A percentile compares a stretch with the other conserved stretches of the same genome.
These are phyloP conservation scores for Isurus oxyrinchus DNA, from an alignment of 2,113 vertebrate species.

Conservation along the genomic window DNA sequence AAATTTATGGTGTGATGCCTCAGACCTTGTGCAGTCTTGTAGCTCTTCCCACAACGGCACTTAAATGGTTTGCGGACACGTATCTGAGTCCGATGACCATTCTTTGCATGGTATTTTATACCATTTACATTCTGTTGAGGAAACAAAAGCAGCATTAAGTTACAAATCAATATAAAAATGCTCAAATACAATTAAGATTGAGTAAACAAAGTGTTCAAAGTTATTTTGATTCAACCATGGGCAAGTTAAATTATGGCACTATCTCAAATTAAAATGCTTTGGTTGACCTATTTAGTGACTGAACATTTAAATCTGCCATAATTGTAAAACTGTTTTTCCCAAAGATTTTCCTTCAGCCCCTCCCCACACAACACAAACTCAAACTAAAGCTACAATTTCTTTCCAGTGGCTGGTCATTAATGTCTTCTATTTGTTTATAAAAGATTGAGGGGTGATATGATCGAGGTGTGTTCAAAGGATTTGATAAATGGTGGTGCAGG, in stretches of 20 bases:
- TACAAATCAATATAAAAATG: neutral
- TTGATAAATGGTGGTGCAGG: neutral
- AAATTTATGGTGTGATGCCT: conserved; percentile 98
- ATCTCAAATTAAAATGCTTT: neutral
- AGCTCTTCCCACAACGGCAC: conserved; percentile 96
- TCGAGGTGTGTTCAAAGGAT: neutral
- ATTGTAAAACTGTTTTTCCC: neutral
- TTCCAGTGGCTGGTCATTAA: neutral
- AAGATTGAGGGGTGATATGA: neutral
- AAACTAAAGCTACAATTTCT: neutral
- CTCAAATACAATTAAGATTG: neutral
- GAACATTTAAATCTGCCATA: neutral
- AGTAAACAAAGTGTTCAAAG: neutral
- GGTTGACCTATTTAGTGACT: neutral
- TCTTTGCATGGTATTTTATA: conserved; percentile 98
- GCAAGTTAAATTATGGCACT: neutral
- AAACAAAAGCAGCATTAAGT: neutral
- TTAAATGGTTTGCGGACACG: conserved; percentile 95
- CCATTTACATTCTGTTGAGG: conserved; percentile 87
- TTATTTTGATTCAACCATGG: neutral
- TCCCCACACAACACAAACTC: no score
- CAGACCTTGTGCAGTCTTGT: conserved; percentile 98
- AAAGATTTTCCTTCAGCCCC: neutral
- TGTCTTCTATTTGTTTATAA: neutral
- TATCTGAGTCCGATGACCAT: conserved; percentile 93